Evolutionary conservation across 2,797 vertebrate species (phyloP).

Genomic region (Trachops cirrhosus): DNA sequence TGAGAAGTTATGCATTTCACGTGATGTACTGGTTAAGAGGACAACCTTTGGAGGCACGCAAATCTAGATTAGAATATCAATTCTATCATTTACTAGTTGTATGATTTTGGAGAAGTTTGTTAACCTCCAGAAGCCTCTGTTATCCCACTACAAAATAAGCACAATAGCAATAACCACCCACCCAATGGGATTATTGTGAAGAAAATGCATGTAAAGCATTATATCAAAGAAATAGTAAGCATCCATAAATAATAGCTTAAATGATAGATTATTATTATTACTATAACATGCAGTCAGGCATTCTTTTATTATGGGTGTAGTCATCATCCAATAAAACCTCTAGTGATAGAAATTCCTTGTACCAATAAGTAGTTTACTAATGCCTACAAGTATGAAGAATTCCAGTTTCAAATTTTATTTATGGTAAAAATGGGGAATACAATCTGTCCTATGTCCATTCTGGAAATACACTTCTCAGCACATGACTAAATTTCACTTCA

Average conservation of each 20-base stretch:
- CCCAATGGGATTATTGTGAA: background rate
- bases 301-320: background rate
- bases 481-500: background rate
- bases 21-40: background rate
- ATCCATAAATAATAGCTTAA: background rate
- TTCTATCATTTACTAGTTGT: background rate
- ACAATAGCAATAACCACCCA: background rate
- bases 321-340: background rate
- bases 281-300: background rate
- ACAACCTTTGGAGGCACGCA: background rate
- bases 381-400: background rate
- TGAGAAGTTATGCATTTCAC: background rate
- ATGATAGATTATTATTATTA: background rate
- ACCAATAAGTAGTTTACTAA: background rate
- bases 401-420: background rate
- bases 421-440: background rate
- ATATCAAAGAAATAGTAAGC: background rate
- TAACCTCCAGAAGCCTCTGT: background rate
- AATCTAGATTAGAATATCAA: background rate
- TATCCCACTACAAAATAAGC: background rate
- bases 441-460: background rate
- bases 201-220: background rate
- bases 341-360: background rate
- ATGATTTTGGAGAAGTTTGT: background rate
- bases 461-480: background rate